Base-by-base conservation (phyloP, 2,113 vertebrate genomes). In the Sitta europaea region DNA sequence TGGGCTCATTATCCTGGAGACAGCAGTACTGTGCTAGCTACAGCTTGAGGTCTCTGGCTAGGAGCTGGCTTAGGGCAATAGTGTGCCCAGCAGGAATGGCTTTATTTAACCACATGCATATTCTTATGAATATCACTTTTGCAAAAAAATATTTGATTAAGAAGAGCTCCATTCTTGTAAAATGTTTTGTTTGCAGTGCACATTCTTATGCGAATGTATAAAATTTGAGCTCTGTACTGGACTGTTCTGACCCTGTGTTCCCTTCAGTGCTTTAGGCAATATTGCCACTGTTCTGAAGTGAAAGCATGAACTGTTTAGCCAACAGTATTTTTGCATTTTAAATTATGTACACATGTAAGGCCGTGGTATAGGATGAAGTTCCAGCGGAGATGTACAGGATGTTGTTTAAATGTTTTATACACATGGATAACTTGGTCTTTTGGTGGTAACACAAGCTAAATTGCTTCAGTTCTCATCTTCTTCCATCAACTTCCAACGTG, bases 161-260 rank as follows among this genome's bases (percentile, higher is more conserved):
- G 75, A 66, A 45, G 45, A 29, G 11, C 23, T 78, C 33, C 1
- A 18, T 40, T 89, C 16, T 45, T 53, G 18, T 65, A 31, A 80
- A 79, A 45, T 45, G 53, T 73, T 70, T 87, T 1, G 18, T 66
- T 61, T 14, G 2, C 6, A 57, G 14, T 20, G 15, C 6, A 17
- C 9, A 6, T 25, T 13, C 2, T 0, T 31, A 8, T 31, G 10
- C 28, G 7, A 35, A 22, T 47, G 19, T 66, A 12, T 13, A 7
- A 6, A 43, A 1, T 6, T 19, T 81, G 35, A 86, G 23, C 5
- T 9, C 14, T 35, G 38, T n/a, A 10, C 58, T 71, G 58, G 13
- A 23, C 58, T 38, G 5, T 36, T 85, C 19, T 57, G 31, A 51
- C 28, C n/a, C 45, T 8, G 2, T 70, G 51, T 22, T 67, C 2